Base-by-base conservation (phyloP, 2,797 vertebrate species). In the Rhinoraja longicauda region DNA sequence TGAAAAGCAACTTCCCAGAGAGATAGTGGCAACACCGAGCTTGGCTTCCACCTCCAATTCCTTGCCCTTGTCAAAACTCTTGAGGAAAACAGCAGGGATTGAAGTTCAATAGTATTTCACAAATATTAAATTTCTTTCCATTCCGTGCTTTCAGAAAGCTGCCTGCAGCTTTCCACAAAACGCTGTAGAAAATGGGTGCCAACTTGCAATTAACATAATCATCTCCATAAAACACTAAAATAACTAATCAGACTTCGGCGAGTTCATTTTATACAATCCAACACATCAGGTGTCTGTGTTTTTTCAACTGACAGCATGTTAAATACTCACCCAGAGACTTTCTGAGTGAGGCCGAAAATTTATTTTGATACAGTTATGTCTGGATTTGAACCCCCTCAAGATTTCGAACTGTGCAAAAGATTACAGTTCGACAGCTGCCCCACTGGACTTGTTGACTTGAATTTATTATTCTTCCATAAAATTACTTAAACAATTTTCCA, bases 191-290 rank as follows among this genome's bases (percentile, higher is more conserved):
- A 75, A 45, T 12, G 70, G 70, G 90, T 88, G 84, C 90, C 90
- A 92, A 92, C 53, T 75, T 92, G 39, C 26, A 92, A 75, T 92
- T 92, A 92, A 92, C 84, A 73, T 92, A 75, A 92, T 75, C 67
- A 92, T 70, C 70, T 92, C 90, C 39, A 92, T 92, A 92, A 92
- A 92, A 53, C 1, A 12, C 12, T 53, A n/a, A 92, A 92, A 92
- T 73, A 26, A 75, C 90, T 92, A 53, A 75, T 92, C 90, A 75
- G 39, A 26, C 39, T 53, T 92, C 29, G 70, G 70, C 45, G 90
- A 72, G 72, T 70, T 73, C 70, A 75, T 92, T 92, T 92, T 75
- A 75, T 12, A 92, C 90, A 73, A 70, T 91, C 90, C 73, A 26
- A 72, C 90, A 92, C 67, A 75, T 72, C 70, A 73, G 90, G 90